Evolutionary conservation across 2,888 invertebrate species (phyloP).

Genomic region (Tetragnatha montana): DNA sequence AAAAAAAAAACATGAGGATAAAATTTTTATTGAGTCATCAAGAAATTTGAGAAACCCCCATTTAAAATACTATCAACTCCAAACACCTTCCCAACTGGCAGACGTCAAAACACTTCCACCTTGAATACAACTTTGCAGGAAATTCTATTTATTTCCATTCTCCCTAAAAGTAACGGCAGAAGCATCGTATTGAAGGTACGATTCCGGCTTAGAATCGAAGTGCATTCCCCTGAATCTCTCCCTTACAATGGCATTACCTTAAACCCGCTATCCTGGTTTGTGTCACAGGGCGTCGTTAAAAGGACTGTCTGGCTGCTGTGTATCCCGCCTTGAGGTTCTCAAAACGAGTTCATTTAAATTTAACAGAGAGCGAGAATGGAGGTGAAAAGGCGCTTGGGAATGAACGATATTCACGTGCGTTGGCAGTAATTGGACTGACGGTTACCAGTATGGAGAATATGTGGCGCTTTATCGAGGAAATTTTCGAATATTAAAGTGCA

Average conservation of each 20-base stretch:
- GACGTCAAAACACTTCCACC: no score
- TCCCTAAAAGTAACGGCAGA: no score
- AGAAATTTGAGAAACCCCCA: background rate
- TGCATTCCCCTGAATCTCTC: background rate
- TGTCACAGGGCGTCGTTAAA: background rate
- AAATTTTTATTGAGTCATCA: no score
- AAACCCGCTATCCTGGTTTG: background rate
- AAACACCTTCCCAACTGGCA: no score
- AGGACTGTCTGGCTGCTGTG: background rate
- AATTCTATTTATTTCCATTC: no score
- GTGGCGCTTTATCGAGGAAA: no score
- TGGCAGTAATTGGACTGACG: no score
- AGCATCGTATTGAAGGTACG: background rate
- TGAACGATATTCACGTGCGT: no score
- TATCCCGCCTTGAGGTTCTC: background rate
- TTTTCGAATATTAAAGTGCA: no score
- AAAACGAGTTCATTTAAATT: background rate
- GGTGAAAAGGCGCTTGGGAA: no score
- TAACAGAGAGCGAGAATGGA: background rate
- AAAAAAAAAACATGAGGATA: no score
- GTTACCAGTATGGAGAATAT: no score
- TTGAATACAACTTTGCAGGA: background rate
- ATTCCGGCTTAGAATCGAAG: background rate
- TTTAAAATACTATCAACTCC: background rate
- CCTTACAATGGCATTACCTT: background rate